Evolutionary conservation across 2,888 invertebrate genomes (phyloP), one percentile per base, ranked within the genome.

Genomic region (Drosophila picticornis): DNA sequence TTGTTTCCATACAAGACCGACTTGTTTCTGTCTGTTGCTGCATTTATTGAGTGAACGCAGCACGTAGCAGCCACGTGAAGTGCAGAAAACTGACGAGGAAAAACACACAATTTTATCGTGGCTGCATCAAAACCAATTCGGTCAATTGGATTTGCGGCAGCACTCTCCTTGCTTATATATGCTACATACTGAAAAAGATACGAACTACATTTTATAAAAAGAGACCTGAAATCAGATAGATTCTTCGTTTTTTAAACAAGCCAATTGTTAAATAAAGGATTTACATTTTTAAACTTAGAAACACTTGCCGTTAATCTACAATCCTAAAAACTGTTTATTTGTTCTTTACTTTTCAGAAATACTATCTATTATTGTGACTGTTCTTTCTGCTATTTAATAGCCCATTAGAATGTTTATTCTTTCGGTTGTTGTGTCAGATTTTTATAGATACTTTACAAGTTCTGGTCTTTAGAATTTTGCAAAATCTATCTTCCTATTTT

Each of bases 1-100:
- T 82, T 74, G 77, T 67, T 71, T 77, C 51, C 57, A 57, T 72
- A 31, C 55, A 38, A 32, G 34, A 40, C 27, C 19, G 31, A 19
- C 32, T n/a, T 59, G 27, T 48, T 25, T 11, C 53, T 29, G 9
- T 38, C 38, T 38, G 36, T 34, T 53, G 61, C 22, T 77, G 50
- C 50, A 62, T 56, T 76, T 43, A 40, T 63, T 48, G 16, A 43
- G 38, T 34, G 55, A 56, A 22, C 56, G 56, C 7, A 13, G 48
- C 43, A 56, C 57, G 60, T 57, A 36, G 55, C 36, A 29, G 52
- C 55, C n/a, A 27, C 7, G 2, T 27, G 57, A n/a, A 62, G 19
- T 59, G 11, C n/a, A 50, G 27, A 51, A 34, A 34, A 43, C 16
- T 31, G 29, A 56, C n/a, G 25, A 43, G 36, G 43, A 57, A 56